Evolutionary conservation across 2,888 invertebrate species (phyloP).

Genomic region (Temnothorax unifasciatus): DNA sequence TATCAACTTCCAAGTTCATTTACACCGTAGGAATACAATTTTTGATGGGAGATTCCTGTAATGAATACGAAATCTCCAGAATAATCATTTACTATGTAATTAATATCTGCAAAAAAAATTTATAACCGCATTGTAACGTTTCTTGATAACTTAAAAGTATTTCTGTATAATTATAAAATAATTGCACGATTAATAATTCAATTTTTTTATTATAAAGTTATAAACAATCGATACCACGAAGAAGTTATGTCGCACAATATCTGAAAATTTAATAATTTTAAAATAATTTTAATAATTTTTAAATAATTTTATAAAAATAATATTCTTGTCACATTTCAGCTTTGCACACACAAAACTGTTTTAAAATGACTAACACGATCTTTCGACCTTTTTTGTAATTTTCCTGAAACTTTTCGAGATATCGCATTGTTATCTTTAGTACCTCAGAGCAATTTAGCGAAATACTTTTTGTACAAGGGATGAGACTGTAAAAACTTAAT

Average conservation of each 20-base stretch:
- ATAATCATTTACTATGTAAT: neutral
- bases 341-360: neutral
- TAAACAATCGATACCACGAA: neutral
- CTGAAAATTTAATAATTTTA: neutral
- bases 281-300: too few relatives aligned
- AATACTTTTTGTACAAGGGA: neutral
- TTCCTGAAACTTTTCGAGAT: neutral
- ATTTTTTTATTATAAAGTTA: neutral
- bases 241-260: neutral
- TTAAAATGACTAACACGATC: neutral
- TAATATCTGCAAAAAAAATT: neutral
- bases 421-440: neutral
- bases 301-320: neutral
- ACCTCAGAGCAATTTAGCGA: neutral
- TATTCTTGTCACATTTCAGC: neutral
- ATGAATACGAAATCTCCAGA: neutral
- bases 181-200: neutral
- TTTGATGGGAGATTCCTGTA: neutral
- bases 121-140: neutral
- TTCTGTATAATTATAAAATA: neutral
- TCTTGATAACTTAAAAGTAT: neutral
- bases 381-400: neutral
- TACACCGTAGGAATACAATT: neutral
- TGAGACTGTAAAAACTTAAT: neutral
- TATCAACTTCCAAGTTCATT: conserved; percentile 34